Evolutionary conservation across 2,113 vertebrate species (phyloP).

Genomic region (Hyperopisus bebe): DNA sequence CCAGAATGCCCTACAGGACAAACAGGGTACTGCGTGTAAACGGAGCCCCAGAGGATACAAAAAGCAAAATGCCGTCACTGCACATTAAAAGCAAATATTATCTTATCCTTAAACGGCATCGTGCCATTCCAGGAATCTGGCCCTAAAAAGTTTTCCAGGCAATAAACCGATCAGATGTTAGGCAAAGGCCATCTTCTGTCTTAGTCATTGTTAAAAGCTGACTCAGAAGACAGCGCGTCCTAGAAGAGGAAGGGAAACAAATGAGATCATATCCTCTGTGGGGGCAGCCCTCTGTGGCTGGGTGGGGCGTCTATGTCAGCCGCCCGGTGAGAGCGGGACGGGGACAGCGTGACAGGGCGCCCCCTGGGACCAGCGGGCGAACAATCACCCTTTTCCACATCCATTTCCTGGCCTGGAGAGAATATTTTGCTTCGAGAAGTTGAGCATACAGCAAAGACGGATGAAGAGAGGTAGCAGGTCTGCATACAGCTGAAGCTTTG

Average conservation of each 20-base stretch:
- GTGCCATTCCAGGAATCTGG: not conserved
- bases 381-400: not conserved
- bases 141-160: not conserved
- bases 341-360: not conserved
- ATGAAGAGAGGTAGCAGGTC: not conserved
- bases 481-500: constrained; percentile 6
- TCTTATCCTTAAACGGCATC: not conserved
- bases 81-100: not conserved
- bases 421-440: not conserved
- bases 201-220: constrained; percentile 37
- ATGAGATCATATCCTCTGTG: constrained; percentile 55
- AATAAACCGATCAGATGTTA: constrained; percentile 16
- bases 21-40: not conserved
- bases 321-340: constrained; percentile 37
- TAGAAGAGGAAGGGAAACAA: constrained; percentile 45
- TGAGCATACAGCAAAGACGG: not conserved
- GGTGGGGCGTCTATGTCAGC: constrained; percentile 36
- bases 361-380: not conserved
- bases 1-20: not conserved
- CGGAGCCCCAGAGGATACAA: not conserved
- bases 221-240: constrained; percentile 39
- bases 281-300: constrained; percentile 29
- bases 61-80: not conserved
- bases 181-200: constrained; percentile 9
- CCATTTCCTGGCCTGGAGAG: not conserved